A percentile compares a stretch with the other conserved stretches of the same genome.
Conservation (phyloP, 2,888 invertebrate genomes). For the Parelbella ahira region DNA sequence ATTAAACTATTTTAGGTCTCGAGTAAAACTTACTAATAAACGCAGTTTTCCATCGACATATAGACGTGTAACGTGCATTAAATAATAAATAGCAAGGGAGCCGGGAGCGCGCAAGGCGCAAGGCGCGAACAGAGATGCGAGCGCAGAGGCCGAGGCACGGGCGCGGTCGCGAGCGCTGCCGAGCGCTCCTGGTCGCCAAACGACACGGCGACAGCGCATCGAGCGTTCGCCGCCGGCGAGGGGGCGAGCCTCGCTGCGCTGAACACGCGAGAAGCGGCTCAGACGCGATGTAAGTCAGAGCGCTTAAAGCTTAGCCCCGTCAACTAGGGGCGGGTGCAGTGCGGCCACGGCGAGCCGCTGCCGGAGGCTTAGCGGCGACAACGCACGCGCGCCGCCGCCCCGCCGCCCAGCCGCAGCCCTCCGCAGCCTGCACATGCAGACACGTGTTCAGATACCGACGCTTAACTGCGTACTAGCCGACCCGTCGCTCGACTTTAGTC, state of each 20-base stretch:
- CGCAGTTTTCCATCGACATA: constrained; percentile 34
- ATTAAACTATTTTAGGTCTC: constrained; percentile 34
- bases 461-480: constrained; percentile 36
- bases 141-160: constrained; percentile 37
- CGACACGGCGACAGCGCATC: constrained; percentile 32
- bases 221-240: constrained; percentile 31
- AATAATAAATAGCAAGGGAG: constrained; percentile 53
- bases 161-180: constrained; percentile 30
- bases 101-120: constrained; percentile 49
- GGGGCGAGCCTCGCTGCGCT: constrained; percentile 40
- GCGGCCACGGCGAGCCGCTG: constrained; percentile 43
- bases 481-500: constrained; percentile 45
- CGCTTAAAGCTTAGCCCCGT: constrained; percentile 64
- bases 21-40: constrained; percentile 62
- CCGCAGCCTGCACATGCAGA: constrained; percentile 78
- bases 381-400: constrained; percentile 51
- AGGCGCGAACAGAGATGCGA: constrained; percentile 49
- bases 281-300: constrained; percentile 59
- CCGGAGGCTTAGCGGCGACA: constrained; percentile 45
- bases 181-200: constrained; percentile 30
- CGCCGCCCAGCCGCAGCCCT: constrained; percentile 60
- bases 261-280: constrained; percentile 68
- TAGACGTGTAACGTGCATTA: constrained; percentile 31
- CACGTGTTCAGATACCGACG: constrained; percentile 52
- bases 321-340: constrained; percentile 58